A percentile compares a stretch with the other conserved stretches of the same genome.
Evolutionary conservation across 2,888 invertebrate genomes (phyloP).

Genomic region (Athalia circularis): DNA sequence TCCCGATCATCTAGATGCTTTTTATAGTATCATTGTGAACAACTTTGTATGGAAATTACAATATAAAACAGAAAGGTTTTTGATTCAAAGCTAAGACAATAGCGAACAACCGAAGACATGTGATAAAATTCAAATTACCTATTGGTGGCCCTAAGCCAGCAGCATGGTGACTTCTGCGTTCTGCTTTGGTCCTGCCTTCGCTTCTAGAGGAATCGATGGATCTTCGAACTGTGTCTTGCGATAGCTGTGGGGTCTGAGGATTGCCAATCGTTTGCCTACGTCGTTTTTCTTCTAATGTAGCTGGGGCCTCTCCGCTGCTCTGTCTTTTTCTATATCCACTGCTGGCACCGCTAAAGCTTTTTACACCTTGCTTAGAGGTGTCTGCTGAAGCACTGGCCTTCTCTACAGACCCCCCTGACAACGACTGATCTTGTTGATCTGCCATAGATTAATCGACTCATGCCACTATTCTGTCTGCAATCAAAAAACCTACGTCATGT

Average conservation of each 20-base stretch:
- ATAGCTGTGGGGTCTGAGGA: conserved; percentile 58
- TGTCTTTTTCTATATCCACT: conserved; percentile 70
- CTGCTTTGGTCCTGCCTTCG: conserved; percentile 66
- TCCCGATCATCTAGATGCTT: too few relatives aligned
- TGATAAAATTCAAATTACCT: conserved; percentile 58
- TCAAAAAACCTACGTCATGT: conserved; percentile 16
- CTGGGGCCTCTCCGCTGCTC: conserved; percentile 65
- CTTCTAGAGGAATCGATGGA: conserved; percentile 64
- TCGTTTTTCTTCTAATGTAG: conserved; percentile 68
- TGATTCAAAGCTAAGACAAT: neutral
- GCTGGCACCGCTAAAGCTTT: conserved; percentile 58
- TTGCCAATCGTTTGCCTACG: conserved; percentile 65
- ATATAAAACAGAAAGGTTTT: neutral
- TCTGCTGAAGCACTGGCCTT: conserved; percentile 73
- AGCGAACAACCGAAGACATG: neutral
- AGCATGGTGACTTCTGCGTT: conserved; percentile 70
- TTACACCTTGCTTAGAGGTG: conserved; percentile 72
- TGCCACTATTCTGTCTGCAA: conserved; percentile 74
- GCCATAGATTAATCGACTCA: conserved; percentile 75
- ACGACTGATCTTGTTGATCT: conserved; percentile 75
- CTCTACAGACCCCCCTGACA: conserved; percentile 74
- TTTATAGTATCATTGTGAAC: too few relatives aligned
- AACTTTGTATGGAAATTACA: neutral
- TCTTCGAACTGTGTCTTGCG: conserved; percentile 59
- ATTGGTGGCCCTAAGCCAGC: conserved; percentile 69